phyloP scores from a whole-genome alignment of 2,888 invertebrate genomes.

The Pterostichus niger region DNA sequence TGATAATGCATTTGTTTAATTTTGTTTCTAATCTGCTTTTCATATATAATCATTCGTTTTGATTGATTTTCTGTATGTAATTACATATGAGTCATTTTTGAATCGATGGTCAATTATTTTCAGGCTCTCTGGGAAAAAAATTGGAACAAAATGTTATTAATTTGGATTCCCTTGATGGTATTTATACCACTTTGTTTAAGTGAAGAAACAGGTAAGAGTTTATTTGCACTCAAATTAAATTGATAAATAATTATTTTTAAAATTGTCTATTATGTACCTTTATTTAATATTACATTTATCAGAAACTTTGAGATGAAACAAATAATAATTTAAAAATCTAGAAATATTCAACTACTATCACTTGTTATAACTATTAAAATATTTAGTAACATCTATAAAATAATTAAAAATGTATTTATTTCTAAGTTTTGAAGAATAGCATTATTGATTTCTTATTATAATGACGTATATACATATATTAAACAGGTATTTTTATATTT shows the following conservation, averaged over 20 bases:
- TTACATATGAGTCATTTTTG: conserved; percentile 15
- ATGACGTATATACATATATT: conserved; percentile 27
- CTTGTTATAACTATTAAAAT: no score
- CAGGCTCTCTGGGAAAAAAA: conserved; percentile 24
- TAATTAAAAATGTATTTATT: conserved; percentile 8
- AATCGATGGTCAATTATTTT: conserved; percentile 45
- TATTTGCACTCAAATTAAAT: neutral
- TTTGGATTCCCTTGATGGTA: conserved; percentile 43
- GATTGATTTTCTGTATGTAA: conserved; percentile 15
- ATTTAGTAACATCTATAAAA: neutral
- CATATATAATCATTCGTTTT: neutral
- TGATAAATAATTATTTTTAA: neutral
- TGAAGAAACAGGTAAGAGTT: conserved; percentile 57
- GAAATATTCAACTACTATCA: no score
- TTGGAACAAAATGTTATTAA: conserved; percentile 48
- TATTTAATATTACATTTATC: no score
- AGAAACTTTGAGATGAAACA: no score
- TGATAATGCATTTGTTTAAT: neutral
- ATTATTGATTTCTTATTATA: conserved; percentile 39
- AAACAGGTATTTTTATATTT: conserved; percentile 32
- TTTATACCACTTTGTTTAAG: conserved; percentile 53
- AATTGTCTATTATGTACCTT: neutral
- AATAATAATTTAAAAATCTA: no score
- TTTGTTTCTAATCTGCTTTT: neutral
- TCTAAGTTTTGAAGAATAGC: neutral